Conservation (phyloP, 1,140 invertebrate species). For the Drosophila baimaii region DNA sequence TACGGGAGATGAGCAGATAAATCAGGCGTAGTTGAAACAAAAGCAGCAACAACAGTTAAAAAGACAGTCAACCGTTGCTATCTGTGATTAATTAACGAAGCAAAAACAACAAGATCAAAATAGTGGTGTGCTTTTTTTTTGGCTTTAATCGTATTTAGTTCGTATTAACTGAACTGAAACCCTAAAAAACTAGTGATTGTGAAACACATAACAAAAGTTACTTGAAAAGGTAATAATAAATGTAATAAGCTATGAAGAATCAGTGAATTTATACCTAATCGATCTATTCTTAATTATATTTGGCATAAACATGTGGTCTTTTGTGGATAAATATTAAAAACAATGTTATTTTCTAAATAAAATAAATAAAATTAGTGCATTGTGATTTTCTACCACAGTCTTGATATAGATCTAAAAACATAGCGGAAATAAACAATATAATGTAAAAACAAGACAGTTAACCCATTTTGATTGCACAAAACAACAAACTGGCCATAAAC, state of each 20-base stretch:
- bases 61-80: constrained; percentile 53
- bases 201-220: neutral
- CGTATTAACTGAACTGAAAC: neutral
- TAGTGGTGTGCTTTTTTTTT: constrained; percentile 28
- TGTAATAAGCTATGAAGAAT: neutral
- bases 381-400: too few relatives aligned
- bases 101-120: constrained; percentile 39
- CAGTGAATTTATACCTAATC: neutral
- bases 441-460: constrained; percentile 7
- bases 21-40: constrained; percentile 34
- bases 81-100: constrained; percentile 70
- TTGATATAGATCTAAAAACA: constrained; percentile 1
- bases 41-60: constrained; percentile 21
- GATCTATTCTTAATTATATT: neutral
- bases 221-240: neutral
- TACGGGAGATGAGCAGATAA: constrained; percentile 69
- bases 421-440: neutral
- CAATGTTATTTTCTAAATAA: neutral
- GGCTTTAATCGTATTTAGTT: constrained; percentile 19
- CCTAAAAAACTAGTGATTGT: neutral
- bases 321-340: neutral
- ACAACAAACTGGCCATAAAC: constrained; percentile 6
- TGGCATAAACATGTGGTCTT: neutral
- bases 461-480: neutral
- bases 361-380: neutral